Base-by-base conservation (phyloP, 1,140 invertebrate genomes). In the Periplaneta americana region DNA sequence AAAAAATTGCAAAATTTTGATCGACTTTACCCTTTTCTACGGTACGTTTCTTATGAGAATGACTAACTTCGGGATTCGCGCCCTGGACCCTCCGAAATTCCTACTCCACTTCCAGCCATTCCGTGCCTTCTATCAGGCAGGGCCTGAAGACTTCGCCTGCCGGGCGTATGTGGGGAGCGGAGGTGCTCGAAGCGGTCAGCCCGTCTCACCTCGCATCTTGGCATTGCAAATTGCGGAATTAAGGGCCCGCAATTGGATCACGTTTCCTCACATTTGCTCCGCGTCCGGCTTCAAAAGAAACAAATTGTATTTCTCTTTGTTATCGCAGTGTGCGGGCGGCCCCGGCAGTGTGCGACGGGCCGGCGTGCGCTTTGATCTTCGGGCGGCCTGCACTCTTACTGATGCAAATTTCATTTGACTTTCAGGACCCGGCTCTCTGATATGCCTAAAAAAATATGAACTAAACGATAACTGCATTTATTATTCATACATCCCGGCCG, bases 381-480 rank as follows among this genome's bases (percentile, higher is more conserved):
- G 6, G 77, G 39, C 39, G 31, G 48, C 1, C 75, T 80, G 35
- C 48, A 66, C 86, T 87, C 86, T 88, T 88, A 87, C 87, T 85
- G 85, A 88, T 88, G 87, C 87, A 88, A 88, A 88, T 88, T 88
- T 86, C 86, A 88, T 88, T 88, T 87, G 84, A 84, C 85, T 85
- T 84, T 85, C 84, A 85, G 85, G 86, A 86, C 85, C 86, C 86
- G 85, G 85, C 87, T 87, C 87, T 75, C 75, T 75, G 31, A 75
- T 75, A 74, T 32, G 79, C 37, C 48, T 57, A 57, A 48, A 87
- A 88, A 88, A 87, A 88, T 88, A 87, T 88, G 87, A 88, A 87
- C 87, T 87, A 88, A 88, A 88, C 87, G 87, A 88, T 88, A 87
- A 87, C 86, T 86, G 84, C 87, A 87, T 88, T 87, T 86, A 88